Evolutionary conservation across 2,797 vertebrate species (phyloP).

Genomic region (Phyllotis vaccarum): DNA sequence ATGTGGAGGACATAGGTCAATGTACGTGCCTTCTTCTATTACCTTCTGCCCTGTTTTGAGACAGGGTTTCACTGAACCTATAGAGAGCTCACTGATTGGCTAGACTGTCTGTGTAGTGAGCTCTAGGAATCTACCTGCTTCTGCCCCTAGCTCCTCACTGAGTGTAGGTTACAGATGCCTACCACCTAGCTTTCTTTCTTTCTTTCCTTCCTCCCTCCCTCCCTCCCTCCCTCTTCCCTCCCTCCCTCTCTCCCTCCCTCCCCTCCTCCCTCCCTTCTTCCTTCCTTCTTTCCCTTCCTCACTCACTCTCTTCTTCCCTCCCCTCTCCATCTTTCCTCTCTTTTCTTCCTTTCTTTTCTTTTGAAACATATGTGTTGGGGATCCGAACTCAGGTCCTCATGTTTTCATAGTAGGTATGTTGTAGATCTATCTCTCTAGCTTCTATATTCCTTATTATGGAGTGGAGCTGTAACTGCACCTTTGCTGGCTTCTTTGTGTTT

Average conservation of each 20-base stretch:
- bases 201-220: neutral
- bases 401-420: neutral
- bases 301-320: neutral
- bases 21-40: neutral
- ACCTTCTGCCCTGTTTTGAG: neutral
- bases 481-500: neutral
- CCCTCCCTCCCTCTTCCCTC: too few relatives aligned
- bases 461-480: neutral
- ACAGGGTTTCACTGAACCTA: neutral
- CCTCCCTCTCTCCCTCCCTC: too few relatives aligned
- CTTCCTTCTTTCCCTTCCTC: rapidly evolving
- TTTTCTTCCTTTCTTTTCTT: neutral
- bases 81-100: neutral
- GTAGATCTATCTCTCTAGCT: neutral
- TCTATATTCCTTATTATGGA: neutral
- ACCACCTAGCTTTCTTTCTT: neutral
- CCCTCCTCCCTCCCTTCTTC: rapidly evolving
- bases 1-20: neutral
- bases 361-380: too few relatives aligned
- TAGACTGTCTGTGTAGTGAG: neutral
- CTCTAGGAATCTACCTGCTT: neutral
- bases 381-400: neutral
- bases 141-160: neutral
- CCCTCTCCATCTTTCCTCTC: too few relatives aligned
- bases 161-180: neutral